These are phyloP conservation scores for Epinephelus malabaricus DNA, from an alignment of 2,797 vertebrate species.

Conservation along the genomic window DNA sequence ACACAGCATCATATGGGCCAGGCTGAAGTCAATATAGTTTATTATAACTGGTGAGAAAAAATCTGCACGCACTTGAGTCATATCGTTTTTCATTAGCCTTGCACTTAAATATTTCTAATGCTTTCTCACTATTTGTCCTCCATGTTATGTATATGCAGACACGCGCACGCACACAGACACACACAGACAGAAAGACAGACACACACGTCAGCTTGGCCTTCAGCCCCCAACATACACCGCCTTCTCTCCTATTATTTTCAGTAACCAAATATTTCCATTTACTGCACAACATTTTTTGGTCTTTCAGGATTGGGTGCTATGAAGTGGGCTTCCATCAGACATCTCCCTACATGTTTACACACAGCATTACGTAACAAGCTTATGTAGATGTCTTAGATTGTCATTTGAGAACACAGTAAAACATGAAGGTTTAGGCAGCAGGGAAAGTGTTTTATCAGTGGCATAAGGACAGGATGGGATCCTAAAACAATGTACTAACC, in stretches of 20 bases:
- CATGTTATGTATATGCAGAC: neutral
- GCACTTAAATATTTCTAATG: conserved; percentile 39
- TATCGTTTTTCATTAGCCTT: conserved; percentile 15
- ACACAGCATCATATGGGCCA: conserved; percentile 9
- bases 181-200: conserved; percentile 18
- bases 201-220: conserved; percentile 6
- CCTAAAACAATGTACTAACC: conserved; percentile 37
- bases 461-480: conserved; percentile 18
- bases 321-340: conserved; percentile 35
- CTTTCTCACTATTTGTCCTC: conserved; percentile 24
- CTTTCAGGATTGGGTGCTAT: conserved; percentile 48
- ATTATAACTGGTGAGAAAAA: conserved; percentile 10
- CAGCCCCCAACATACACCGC: conserved; percentile 7
- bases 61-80: conserved; percentile 5
- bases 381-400: conserved; percentile 68
- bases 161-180: neutral
- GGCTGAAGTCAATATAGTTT: conserved; percentile 7
- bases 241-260: conserved; percentile 31
- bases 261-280: conserved; percentile 40
- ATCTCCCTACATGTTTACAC: conserved; percentile 11
- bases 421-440: conserved; percentile 9
- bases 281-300: conserved; percentile 40
- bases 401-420: conserved; percentile 48
- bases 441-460: conserved; percentile 32
- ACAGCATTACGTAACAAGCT: conserved; percentile 34